Conservation (phyloP, 92 coral and sea anemone genomes). For the Actinostola sp. region DNA sequence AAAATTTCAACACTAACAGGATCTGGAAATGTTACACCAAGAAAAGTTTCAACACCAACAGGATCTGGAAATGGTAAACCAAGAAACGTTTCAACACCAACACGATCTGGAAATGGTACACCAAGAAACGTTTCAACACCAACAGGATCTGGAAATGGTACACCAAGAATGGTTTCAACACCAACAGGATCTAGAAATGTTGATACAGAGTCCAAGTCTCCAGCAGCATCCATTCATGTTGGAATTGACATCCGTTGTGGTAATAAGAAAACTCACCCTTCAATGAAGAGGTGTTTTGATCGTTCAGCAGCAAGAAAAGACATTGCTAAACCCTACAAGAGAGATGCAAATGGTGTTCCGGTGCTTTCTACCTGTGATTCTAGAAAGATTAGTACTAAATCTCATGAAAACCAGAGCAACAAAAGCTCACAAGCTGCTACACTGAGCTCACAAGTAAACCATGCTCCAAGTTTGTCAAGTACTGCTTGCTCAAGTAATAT, state of each 20-base stretch:
- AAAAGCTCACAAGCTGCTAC: no score
- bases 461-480: not conserved
- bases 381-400: no score
- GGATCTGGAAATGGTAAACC: not conserved
- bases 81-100: not conserved
- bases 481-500: not conserved
- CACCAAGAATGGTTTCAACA: not conserved
- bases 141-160: not conserved
- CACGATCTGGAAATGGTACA: not conserved
- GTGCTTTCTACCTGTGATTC: no score
- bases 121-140: not conserved
- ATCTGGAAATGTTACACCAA: not conserved
- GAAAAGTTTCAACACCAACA: not conserved
- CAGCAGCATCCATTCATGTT: not conserved
- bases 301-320: conserved; percentile 29
- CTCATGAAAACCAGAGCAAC: not conserved
- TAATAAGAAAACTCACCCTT: conserved; percentile 24
- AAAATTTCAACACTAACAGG: no score
- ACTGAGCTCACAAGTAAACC: not conserved
- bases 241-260: conserved; percentile 44
- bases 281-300: conserved; percentile 24
- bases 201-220: no score
- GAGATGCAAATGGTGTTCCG: no score
- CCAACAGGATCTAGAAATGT: no score
- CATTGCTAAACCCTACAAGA: conserved; percentile 30